phyloP scores from a whole-genome alignment of 2,797 vertebrate genomes.

The Argyrosomus regius region DNA sequence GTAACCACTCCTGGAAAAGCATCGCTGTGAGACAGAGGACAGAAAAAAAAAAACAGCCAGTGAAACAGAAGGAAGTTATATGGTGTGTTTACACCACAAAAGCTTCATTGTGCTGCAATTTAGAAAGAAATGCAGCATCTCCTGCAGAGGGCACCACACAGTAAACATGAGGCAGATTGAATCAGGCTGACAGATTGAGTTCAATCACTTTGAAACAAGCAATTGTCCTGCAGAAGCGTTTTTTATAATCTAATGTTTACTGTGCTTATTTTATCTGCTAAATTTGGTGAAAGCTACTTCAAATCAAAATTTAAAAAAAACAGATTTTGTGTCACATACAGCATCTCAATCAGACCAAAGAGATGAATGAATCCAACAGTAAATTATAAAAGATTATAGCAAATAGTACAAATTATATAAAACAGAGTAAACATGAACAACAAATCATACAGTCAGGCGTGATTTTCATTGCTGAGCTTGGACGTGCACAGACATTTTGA shows the following conservation, averaged over 20 bases:
- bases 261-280: no score
- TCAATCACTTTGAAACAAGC: no score
- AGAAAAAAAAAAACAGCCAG: not conserved
- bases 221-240: no score
- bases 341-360: not conserved
- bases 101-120: conserved; percentile 10
- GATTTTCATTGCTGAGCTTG: not conserved
- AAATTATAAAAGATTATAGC: not conserved
- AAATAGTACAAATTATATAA: not conserved
- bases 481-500: no score
- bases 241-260: no score
- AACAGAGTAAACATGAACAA: not conserved
- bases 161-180: not conserved
- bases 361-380: not conserved
- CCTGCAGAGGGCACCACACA: conserved; percentile 1
- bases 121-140: not conserved
- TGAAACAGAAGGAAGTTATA: conserved; percentile 18
- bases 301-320: not conserved
- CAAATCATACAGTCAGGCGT: not conserved
- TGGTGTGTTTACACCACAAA: conserved; percentile 6
- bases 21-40: conserved; percentile 70
- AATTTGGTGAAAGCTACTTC: no score
- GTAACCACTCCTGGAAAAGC: conserved; percentile 87
- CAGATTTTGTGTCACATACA: no score
- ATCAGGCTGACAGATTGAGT: not conserved